Evolutionary conservation across 2,113 vertebrate genomes (phyloP).

Genomic region (Todiramphus saurophagus): DNA sequence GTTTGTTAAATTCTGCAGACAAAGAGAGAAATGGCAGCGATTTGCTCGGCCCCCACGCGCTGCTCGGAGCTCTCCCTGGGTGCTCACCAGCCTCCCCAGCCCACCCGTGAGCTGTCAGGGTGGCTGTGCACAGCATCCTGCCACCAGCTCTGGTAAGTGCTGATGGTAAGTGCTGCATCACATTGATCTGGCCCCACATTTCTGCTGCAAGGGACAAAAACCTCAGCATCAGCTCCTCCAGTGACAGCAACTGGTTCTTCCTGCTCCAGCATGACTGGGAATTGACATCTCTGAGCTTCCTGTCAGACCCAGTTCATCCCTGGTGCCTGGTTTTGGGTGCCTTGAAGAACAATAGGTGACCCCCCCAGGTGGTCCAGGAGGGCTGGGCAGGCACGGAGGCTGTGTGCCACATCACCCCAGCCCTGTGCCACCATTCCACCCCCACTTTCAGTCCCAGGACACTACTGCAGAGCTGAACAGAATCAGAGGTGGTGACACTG

Average conservation of each 20-base stretch:
- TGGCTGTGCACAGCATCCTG: background rate
- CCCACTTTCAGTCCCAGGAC: background rate
- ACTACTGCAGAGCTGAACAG: background rate
- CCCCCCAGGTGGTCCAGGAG: background rate
- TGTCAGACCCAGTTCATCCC: background rate
- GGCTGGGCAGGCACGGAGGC: too few relatives aligned
- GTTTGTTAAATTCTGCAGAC: background rate
- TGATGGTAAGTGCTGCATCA: too few relatives aligned
- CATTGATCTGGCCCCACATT: background rate
- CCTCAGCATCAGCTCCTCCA: background rate
- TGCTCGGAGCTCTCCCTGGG: rapidly evolving
- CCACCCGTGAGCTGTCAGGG: rapidly evolving
- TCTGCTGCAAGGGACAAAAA: background rate
- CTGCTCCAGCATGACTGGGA: background rate
- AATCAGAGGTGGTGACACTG: background rate
- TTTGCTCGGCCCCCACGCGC: background rate
- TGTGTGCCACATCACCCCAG: background rate
- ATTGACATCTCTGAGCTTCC: background rate
- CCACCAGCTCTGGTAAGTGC: background rate
- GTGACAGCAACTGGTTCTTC: background rate
- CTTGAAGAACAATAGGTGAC: background rate
- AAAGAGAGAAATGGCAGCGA: background rate
- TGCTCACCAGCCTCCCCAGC: background rate
- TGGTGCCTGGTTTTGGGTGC: too few relatives aligned
- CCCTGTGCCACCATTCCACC: too few relatives aligned